Percentiles rank a stretch among this genome's conserved stretches.
Evolutionary conservation across 2,113 vertebrate genomes (phyloP).

Genomic region (Rhinopomastus cyanomelas): DNA sequence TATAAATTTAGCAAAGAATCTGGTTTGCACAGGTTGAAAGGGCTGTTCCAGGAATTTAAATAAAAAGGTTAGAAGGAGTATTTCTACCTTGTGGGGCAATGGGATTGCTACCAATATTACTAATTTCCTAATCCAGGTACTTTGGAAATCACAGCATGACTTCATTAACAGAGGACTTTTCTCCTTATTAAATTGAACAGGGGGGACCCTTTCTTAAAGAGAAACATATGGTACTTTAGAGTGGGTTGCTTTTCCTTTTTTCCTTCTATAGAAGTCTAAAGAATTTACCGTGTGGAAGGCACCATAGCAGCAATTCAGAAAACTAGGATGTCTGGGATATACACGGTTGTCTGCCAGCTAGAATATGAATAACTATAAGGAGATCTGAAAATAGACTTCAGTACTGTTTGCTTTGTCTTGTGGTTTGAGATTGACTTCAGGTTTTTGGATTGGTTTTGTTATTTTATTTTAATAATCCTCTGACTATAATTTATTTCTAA

Average conservation of each 20-base stretch:
- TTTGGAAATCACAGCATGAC: background rate
- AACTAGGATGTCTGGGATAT: background rate
- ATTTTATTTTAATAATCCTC: constrained; percentile 20
- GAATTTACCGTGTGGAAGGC: background rate
- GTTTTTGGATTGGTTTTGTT: background rate
- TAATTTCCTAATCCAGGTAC: background rate
- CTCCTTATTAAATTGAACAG: background rate
- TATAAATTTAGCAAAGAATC: constrained; percentile 4
- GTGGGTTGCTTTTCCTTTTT: background rate
- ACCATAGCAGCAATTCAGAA: background rate
- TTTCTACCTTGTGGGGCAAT: background rate
- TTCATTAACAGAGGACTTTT: background rate
- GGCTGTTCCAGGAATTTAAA: background rate
- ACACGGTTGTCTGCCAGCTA: background rate
- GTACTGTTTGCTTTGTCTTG: constrained; percentile 5
- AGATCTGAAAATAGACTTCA: constrained; percentile 12
- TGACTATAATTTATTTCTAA: constrained; percentile 14
- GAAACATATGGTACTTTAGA: background rate
- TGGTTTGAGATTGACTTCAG: constrained; percentile 22
- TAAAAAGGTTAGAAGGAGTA: background rate
- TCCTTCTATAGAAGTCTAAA: background rate
- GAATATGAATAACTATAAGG: background rate
- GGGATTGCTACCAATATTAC: background rate
- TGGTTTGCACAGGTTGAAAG: background rate
- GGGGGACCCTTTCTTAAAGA: background rate